Evolutionary conservation across 2,113 vertebrate species (phyloP).

Genomic region (Lamprotornis superbus): DNA sequence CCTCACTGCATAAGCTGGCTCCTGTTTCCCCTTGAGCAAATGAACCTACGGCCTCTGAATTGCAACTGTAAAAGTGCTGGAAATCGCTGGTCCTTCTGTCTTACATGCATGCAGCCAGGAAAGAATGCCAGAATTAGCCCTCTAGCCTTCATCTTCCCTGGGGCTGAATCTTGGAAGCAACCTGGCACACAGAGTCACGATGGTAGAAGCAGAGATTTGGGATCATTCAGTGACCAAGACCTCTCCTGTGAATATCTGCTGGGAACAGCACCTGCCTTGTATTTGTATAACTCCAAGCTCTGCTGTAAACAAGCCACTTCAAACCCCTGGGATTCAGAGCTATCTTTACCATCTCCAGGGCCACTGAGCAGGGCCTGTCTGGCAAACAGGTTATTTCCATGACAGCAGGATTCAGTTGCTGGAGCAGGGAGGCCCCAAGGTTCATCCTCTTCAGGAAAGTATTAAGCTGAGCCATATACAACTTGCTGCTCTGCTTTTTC

Average conservation of each 20-base stretch:
- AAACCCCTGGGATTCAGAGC: not conserved
- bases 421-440: not conserved
- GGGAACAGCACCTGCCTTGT: not conserved
- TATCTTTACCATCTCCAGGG: not conserved
- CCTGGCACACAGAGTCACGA: too few species aligned
- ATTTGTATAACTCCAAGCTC: not conserved
- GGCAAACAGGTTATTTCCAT: constrained; percentile 5
- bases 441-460: not conserved
- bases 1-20: not conserved
- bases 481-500: not conserved
- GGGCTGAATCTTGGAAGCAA: not conserved
- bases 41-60: not conserved
- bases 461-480: not conserved
- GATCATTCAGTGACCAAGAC: not conserved
- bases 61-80: not conserved
- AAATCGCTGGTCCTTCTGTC: not conserved
- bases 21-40: not conserved
- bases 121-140: not conserved
- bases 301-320: constrained; percentile 27
- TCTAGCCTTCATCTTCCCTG: not conserved
- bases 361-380: not conserved
- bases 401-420: not conserved
- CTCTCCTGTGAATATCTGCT: not conserved
- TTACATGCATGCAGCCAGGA: not conserved
- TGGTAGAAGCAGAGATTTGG: not conserved